Percentiles rank a stretch among this genome's conserved stretches.
Evolutionary conservation across 2,113 vertebrate species (phyloP).

Genomic region (Etia nguti): DNA sequence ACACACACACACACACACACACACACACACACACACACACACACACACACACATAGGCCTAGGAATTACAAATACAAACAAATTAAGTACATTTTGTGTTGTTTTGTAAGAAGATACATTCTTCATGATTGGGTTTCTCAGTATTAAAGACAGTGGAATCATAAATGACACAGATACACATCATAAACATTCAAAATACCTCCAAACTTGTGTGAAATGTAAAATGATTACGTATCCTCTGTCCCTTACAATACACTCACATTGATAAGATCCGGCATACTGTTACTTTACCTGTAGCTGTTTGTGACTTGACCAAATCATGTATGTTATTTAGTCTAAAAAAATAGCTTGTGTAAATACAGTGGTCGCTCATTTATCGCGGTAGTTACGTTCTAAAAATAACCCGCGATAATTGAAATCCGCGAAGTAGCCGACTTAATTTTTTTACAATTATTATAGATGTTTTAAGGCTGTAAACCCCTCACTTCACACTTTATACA

Average conservation of each 20-base stretch:
- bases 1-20: neutral
- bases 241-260: neutral
- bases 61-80: neutral
- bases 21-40: neutral
- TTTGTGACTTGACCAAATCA: neutral
- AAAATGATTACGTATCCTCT: neutral
- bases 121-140: neutral
- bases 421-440: too few relatives aligned
- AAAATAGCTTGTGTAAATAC: too few relatives aligned
- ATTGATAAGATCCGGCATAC: neutral
- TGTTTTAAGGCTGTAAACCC: too few relatives aligned
- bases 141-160: neutral
- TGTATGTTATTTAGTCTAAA: neutral
- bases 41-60: neutral
- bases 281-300: neutral
- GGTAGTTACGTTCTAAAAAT: too few relatives aligned
- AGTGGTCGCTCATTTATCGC: too few relatives aligned
- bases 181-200: neutral
- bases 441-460: too few relatives aligned
- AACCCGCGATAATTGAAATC: too few relatives aligned
- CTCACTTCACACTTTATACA: too few relatives aligned
- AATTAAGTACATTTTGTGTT: neutral
- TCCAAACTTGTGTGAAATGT: neutral
- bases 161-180: neutral
- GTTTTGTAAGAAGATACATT: neutral